Percentiles rank a stretch among this genome's conserved stretches.
Evolutionary conservation across 2,888 invertebrate species (phyloP).

Genomic region (Mesorhabditis belari): DNA sequence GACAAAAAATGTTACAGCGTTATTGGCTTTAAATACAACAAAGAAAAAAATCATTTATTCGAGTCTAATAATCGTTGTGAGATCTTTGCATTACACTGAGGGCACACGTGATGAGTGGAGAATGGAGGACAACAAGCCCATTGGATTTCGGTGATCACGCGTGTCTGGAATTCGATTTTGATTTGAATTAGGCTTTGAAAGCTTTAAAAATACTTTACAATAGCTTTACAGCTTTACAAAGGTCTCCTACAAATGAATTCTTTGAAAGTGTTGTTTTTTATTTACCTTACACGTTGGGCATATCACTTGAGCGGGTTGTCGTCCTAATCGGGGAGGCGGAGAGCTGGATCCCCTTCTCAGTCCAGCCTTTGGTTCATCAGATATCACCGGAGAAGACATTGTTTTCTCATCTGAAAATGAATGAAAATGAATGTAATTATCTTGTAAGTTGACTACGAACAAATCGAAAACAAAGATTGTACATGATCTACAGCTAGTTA

Average conservation of each 20-base stretch:
- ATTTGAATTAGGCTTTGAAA: too few relatives aligned
- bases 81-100: not conserved
- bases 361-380: not conserved
- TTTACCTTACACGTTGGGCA: not conserved
- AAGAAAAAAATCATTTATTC: not conserved
- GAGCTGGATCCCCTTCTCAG: too few relatives aligned
- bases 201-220: not conserved
- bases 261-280: too few relatives aligned
- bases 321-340: too few relatives aligned
- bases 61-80: not conserved
- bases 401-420: not conserved
- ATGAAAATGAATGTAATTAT: not conserved
- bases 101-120: not conserved
- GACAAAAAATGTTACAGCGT: too few relatives aligned
- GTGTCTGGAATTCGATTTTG: not conserved
- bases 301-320: not conserved
- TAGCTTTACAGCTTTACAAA: too few relatives aligned
- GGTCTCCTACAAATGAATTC: too few relatives aligned
- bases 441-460: not conserved
- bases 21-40: not conserved
- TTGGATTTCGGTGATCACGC: not conserved
- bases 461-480: not conserved
- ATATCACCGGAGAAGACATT: not conserved
- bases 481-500: too few relatives aligned
- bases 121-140: not conserved